Conservation (phyloP, 1,140 invertebrate genomes). For the Psix sp. region DNA sequence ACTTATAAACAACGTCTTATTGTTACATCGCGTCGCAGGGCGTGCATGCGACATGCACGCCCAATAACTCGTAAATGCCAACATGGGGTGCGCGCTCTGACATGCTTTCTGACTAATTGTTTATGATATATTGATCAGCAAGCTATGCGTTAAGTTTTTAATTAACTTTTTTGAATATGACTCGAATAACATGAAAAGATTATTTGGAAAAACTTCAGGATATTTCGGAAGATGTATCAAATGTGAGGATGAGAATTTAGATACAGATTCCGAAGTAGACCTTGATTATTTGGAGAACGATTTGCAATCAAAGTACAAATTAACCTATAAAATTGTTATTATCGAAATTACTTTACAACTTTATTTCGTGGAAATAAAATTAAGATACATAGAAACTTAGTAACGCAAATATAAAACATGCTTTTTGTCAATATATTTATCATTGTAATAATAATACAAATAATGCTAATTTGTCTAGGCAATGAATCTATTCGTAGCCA, state of each 20-base stretch:
- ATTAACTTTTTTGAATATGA: no score
- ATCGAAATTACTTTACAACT: conserved; percentile 4
- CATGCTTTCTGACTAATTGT: no score
- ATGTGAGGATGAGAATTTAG: not conserved
- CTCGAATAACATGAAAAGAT: not conserved
- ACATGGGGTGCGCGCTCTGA: no score
- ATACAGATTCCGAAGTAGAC: conserved; percentile 4
- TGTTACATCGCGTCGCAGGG: no score
- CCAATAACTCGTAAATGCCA: no score
- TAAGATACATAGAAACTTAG: not conserved
- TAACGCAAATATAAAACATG: not conserved
- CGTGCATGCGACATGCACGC: no score
- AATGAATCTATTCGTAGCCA: conserved; percentile 6
- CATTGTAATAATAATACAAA: not conserved
- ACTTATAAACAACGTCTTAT: no score
- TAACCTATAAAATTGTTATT: conserved; percentile 1
- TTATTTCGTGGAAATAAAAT: conserved; percentile 1
- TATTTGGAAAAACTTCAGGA: not conserved
- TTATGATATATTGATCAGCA: no score
- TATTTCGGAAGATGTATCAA: not conserved
- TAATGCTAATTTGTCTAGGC: not conserved
- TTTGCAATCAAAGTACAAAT: conserved; percentile 1
- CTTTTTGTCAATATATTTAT: not conserved
- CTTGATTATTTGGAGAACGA: not conserved
- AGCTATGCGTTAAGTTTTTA: no score